Evolutionary conservation across 2,797 vertebrate genomes (phyloP), one percentile per base, ranked within the genome.

Genomic region (Cyprinella venusta): DNA sequence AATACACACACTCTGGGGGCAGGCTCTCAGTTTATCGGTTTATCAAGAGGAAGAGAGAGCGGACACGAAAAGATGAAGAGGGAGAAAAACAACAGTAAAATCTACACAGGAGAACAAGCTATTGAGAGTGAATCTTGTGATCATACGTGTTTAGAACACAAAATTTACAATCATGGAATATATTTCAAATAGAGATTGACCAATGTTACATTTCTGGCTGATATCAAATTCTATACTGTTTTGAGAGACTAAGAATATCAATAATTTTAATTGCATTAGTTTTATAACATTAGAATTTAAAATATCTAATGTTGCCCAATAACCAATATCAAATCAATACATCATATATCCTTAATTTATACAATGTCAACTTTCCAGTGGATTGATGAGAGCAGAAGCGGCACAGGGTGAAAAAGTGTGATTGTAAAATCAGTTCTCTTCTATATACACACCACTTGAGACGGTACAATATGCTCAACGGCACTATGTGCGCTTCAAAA

Each of bases 1-100:
- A 63, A 76, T 42, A 50, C 68, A 24, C 56, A 50, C 12, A 12
- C 16, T 56, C 9, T 8, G 54, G 18, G 63, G 26, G 18, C 26
- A 63, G 56, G 12, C 19, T 26, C 40, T 80, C 13, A 3, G 15
- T 36, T 61, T 50, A 81, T 81, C 45, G 26, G 69, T 64, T 74
- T 81, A 65, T 38, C 24, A 79, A 69, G 48, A 40, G 26, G 6
- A 74, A 50, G 30, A 7, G 12, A 45, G 24, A 30, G 6, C 59
- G 7, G 9, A 36, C 30, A 63, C 2, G 5, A 50, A 36, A 48
- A 74, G 16, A 9, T 65, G 45, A 36, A 80, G 40, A 71, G 36
- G 69, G 36, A 63, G 38, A 16, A 56, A 38, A 26, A 63, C 59
- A 24, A 54, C 36, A 5, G 30, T 21, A 19, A 65, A 19, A 8